Percentiles rank a stretch among this genome's conserved stretches.
Evolutionary conservation across 2,888 invertebrate species (phyloP).

Genomic region (Drosophila vallismaia): DNA sequence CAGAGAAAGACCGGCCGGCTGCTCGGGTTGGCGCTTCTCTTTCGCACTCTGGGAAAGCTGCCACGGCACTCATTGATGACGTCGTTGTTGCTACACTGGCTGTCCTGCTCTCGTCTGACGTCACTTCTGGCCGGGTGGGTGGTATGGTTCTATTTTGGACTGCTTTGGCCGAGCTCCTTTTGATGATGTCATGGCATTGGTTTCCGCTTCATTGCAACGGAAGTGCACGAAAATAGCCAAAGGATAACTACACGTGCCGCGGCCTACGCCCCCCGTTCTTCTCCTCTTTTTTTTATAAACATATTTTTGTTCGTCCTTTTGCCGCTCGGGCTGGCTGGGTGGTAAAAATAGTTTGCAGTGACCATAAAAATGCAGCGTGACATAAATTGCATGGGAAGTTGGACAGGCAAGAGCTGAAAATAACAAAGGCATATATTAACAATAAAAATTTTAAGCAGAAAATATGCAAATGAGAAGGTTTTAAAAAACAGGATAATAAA

Average conservation of each 20-base stretch:
- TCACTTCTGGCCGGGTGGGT: conserved; percentile 27
- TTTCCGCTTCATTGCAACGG: conserved; percentile 42
- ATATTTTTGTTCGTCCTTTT: neutral
- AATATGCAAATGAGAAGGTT: too few species aligned
- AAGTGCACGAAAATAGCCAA: conserved; percentile 57
- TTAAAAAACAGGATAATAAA: too few species aligned
- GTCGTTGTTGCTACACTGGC: conserved; percentile 39
- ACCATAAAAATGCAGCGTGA: conserved; percentile 41
- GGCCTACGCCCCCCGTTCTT: neutral
- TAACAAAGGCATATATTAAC: conserved; percentile 11
- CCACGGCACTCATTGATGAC: conserved; percentile 45
- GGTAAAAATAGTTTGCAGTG: conserved; percentile 36
- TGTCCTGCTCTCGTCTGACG: conserved; percentile 46
- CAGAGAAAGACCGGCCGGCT: conserved; percentile 51
- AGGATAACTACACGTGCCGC: conserved; percentile 56
- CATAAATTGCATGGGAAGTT: conserved; percentile 35
- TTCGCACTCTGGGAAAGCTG: conserved; percentile 17
- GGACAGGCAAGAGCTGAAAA: conserved; percentile 8
- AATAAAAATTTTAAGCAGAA: neutral
- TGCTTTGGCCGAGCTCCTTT: conserved; percentile 13
- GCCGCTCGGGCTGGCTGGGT: neutral
- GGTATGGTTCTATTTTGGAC: conserved; percentile 18
- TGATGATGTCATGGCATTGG: conserved; percentile 58
- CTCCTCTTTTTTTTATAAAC: neutral
- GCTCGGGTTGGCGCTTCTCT: conserved; percentile 21